Base-by-base conservation (phyloP, 1,140 invertebrate species). In the Littorina saxatilis region DNA sequence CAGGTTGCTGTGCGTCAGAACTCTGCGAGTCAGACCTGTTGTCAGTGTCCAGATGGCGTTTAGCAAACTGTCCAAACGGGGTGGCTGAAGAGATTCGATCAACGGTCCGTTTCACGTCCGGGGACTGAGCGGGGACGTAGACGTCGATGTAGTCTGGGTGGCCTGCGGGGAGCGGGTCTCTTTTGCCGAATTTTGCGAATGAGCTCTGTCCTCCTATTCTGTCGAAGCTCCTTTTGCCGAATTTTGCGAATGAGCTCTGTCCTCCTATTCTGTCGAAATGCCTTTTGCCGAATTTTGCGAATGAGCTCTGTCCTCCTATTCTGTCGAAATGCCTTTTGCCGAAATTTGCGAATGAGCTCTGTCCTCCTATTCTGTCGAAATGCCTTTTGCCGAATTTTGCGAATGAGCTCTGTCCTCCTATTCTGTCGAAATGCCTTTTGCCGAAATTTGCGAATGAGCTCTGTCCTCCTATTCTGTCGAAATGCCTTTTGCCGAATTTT, bases 231-330 rank as follows among this genome's bases (percentile, higher is more conserved):
- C 66, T 32, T 43, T 78, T 78, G 76, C 76, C 74, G 35, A 77
- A 77, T 58, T 50, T 37, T 37, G 29, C 74, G 32, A 77, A 77
- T 4, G 74, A 72, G 15, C 29, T 77, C 35, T 32, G 13, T 2
- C 47, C 50, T 15, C 52, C 74, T 39, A 77, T 77, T 77, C 74
- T 58, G 50, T 77, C 74, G 55, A 75, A 75, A 32, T 68, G 29
- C 35, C 73, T 29, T 55, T 75, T 75, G 2, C 47, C 73, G 55
- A 75, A 75, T 9, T 52, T 75, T 27, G 73, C n/a, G 55, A 75
- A 75, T 9, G 73, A 68, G 29, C 47, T 75, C 43, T n/a, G 27
- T 0, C 17, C n/a, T 11, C 47, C 47, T 15, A 75, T 55, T 75
- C 73, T 50, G 43, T 75, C 73, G n/a, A 75, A 75, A 32, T 68